Base-by-base conservation (phyloP, 2,113 vertebrate species). In the Elgaria multicarinata region DNA sequence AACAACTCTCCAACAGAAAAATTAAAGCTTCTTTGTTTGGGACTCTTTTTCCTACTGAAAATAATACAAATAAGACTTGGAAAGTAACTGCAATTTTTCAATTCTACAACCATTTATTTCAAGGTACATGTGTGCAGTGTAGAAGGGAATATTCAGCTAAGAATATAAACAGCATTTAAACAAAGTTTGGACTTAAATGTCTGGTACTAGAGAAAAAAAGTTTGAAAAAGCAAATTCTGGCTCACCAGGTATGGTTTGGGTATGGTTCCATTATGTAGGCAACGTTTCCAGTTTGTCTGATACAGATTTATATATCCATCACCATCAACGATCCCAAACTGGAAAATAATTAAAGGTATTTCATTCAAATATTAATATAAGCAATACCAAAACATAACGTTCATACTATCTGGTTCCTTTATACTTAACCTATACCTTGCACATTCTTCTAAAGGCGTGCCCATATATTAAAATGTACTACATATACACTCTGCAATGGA, bases 291-390 rank as follows among this genome's bases (percentile, higher is more conserved):
- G 81, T 98, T 99, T 96, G 99, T 99, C 91, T 99, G 99, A 98
- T 99, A 99, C 46, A 99, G 97, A 96, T 98, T 99, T 96, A 99
- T 97, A 92, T 97, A 98, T 93, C 99, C 99, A 91, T 99, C 99
- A 91, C 98, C 98, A 96, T 99, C 99, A 88, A 98, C 98, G 89
- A 99, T 98, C 92, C 99, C 99, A 94, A 99, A 99, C 99, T 99
- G 93, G 77, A 91, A 46, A 62, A 89, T 12, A 28, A 81, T n/a
- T 55, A 79, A 39, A 3, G 44, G 10, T 16, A 91, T 74, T 87
- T 85, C 76, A 0, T 77, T 81, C 55, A 87, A n/a, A 50, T 33
- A 44, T 3, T 22, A 44, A 44, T 33, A 44, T 24, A 72, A 33
- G 86, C 87, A 44, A 62, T 3, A 77, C 14, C 31, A 80, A 44